phyloP scores from a whole-genome alignment of 2,113 vertebrate species.

The Stercorarius parasiticus region DNA sequence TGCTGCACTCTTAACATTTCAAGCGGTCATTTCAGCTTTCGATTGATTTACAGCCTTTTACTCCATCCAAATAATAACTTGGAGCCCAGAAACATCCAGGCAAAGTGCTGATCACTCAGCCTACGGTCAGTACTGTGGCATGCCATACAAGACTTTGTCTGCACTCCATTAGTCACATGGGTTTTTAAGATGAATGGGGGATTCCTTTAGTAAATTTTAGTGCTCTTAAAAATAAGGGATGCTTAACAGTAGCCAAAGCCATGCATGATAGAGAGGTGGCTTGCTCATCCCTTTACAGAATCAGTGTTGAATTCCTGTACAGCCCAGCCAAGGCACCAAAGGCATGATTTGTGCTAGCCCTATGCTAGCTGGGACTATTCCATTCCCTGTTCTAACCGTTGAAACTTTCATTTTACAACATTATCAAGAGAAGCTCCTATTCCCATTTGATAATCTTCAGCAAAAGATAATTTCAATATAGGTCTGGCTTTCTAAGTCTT shows the following conservation, averaged over 20 bases:
- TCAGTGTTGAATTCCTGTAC: background rate
- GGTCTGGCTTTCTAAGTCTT: background rate
- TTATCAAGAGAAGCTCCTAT: background rate
- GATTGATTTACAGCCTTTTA: background rate
- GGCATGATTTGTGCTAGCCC: background rate
- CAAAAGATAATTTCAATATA: background rate
- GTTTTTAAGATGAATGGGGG: background rate
- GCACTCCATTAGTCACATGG: background rate
- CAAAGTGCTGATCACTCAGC: background rate
- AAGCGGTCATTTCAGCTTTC: background rate
- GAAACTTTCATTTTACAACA: background rate
- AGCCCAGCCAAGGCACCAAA: background rate
- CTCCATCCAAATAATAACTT: background rate
- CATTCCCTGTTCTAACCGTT: background rate
- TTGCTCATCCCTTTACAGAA: background rate
- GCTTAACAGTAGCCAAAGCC: background rate
- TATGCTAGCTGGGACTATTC: background rate
- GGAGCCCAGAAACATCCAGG: background rate
- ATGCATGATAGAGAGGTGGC: background rate
- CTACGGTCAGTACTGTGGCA: rapidly evolving
- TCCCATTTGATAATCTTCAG: background rate
- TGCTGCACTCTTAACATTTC: background rate
- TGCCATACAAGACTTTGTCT: background rate
- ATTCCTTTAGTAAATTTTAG: background rate
- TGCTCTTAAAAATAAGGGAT: background rate